Conservation (phyloP, 2,113 vertebrate species). For the Hyla sarda region DNA sequence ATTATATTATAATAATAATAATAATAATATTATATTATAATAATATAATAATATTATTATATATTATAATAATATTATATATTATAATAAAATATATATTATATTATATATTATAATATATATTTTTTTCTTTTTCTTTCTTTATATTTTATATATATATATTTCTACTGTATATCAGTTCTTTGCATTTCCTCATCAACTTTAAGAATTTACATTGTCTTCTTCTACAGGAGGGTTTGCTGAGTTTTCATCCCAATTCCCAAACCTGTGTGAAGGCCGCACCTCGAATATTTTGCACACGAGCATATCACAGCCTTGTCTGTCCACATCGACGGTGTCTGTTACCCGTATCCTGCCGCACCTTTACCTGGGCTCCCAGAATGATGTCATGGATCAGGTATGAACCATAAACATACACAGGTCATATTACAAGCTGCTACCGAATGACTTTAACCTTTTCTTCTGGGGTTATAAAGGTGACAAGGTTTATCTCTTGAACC, state of each 20-base stretch:
- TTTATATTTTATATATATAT: too few relatives aligned
- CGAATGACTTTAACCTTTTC: conserved; percentile 1
- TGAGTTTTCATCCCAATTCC: conserved; percentile 58
- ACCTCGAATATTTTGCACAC: conserved; percentile 37
- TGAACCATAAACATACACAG: conserved; percentile 35
- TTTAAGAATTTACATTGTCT: not conserved
- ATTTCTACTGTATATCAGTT: too few relatives aligned
- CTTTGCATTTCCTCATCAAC: too few relatives aligned
- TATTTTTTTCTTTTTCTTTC: too few relatives aligned
- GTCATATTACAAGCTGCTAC: conserved; percentile 9
- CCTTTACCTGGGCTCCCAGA: conserved; percentile 81
- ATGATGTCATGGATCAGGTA: conserved; percentile 78
- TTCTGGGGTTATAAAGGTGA: not conserved
- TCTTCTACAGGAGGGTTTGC: conserved; percentile 57
- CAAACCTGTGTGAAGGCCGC: conserved; percentile 58
- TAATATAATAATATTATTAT: too few relatives aligned
- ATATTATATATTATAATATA: too few relatives aligned
- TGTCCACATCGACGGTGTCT: conserved; percentile 54
- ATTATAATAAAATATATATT: too few relatives aligned
- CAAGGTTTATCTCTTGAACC: not conserved
- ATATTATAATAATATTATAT: too few relatives aligned
- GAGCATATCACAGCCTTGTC: conserved; percentile 59
- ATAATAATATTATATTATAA: too few relatives aligned
- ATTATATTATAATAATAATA: too few relatives aligned
- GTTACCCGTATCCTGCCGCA: conserved; percentile 77